Base-by-base conservation (phyloP, 2,113 vertebrate species). In the Pica pica region DNA sequence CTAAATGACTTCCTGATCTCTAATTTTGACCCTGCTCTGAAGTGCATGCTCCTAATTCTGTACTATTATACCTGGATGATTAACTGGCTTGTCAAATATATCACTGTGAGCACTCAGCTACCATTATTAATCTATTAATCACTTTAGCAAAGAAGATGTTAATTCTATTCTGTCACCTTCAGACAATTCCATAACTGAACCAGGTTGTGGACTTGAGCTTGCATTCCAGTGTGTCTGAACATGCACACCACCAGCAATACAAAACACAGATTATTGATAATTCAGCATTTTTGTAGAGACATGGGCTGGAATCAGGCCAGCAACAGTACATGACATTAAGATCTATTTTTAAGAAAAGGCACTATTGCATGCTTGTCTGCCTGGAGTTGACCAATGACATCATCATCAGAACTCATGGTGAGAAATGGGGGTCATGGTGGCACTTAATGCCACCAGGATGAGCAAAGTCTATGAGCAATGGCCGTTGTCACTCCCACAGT, bases 121-220 rank as follows among this genome's bases (percentile, higher is more conserved):
- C 35, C 60, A 73, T 91, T 95, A 89, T 88, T 95, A 86, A 77
- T 89, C 35, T 94, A 46, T 68, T 94, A 75, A 83, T 96, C 67
- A 90, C 39, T 81, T 67, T 44, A 94, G 4, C 57, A 83, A 73
- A 83, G 47, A 84, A 89, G 63, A 49, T 50, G 44, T 47, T 21
- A 33, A 79, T 50, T 13, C 19, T 67, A 18, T 87, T 81, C 33
- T 75, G 11, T 47, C 63, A 63, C 37, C 78, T 87, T 65, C 47
- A 87, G 31, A n/a, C 13, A 69, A 80, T 92, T 86, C 42, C 65
- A 74, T 30, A 90, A 67, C 63, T 50, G 31, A 75, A 83, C 47
- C 21, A 24, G 7, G 4, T n/a, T 20, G 27, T 4, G 20, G 41
- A 13, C 77, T 74, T 67, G 44, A 47, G 26, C 14, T 65, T 69